Conservation (phyloP, 2,888 invertebrate genomes). For the Chrysina gloriosa region DNA sequence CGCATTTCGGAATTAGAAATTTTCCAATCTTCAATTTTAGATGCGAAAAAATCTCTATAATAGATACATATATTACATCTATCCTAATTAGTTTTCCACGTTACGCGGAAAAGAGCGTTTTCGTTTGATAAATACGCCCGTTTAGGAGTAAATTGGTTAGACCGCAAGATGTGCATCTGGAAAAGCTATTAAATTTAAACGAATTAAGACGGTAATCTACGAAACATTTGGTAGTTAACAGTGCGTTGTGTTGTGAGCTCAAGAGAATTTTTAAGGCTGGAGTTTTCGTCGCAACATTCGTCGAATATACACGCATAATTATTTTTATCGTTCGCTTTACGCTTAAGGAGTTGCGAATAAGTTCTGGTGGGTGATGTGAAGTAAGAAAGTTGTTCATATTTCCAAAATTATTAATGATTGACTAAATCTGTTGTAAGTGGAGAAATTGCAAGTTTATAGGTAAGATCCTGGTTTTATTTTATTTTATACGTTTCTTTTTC, state of each 20-base stretch:
- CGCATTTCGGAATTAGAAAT: neutral
- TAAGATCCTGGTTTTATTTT: too few species aligned
- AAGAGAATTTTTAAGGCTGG: neutral
- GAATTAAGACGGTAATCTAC: constrained; percentile 36
- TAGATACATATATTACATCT: too few species aligned
- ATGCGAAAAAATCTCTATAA: neutral
- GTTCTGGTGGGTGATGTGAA: too few species aligned
- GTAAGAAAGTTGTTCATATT: too few species aligned
- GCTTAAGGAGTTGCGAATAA: too few species aligned
- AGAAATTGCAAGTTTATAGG: too few species aligned
- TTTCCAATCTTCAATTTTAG: neutral
- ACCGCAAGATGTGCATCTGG: constrained; percentile 37
- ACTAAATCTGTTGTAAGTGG: too few species aligned
- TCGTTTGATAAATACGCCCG: neutral
- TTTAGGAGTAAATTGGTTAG: constrained; percentile 3
- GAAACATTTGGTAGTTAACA: constrained; percentile 23
- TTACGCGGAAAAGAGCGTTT: neutral
- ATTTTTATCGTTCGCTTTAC: too few species aligned
- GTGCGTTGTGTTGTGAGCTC: neutral
- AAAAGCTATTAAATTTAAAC: constrained; percentile 41
- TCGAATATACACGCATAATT: too few species aligned
- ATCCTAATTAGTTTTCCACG: neutral
- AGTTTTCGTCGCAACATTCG: too few species aligned
- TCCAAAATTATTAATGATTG: too few species aligned
- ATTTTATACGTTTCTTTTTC: too few species aligned